These are phyloP conservation scores for Tenthredo mesomela DNA, from an alignment of 2,888 invertebrate genomes.

Conservation along the genomic window DNA sequence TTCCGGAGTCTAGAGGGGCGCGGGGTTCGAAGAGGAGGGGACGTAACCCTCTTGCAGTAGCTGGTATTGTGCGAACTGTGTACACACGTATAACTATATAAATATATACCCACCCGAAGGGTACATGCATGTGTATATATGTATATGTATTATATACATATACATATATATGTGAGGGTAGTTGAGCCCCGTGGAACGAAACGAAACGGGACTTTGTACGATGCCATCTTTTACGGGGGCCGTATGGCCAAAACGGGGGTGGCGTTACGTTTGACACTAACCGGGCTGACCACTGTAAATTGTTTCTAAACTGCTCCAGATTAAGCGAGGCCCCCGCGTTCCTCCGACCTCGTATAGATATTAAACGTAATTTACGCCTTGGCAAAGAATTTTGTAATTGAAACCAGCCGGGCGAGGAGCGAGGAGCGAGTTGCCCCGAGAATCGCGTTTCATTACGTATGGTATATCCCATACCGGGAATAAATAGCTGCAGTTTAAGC, in stretches of 20 bases:
- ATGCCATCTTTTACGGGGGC: slow-evolving; percentile 45
- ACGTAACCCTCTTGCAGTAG: slow-evolving; percentile 11
- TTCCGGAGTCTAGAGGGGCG: slow-evolving; percentile 61
- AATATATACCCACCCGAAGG: background rate
- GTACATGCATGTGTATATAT: background rate
- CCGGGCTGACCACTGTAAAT: slow-evolving; percentile 72
- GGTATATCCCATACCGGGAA: background rate
- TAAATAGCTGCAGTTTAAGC: slow-evolving; percentile 47
- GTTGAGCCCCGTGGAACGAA: slow-evolving; percentile 14
- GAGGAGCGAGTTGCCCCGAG: background rate
- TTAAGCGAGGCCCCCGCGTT: slow-evolving; percentile 60
- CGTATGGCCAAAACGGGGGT: slow-evolving; percentile 59
- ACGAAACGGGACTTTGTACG: slow-evolving; percentile 51
- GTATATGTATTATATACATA: background rate
- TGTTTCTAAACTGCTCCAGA: slow-evolving; percentile 71
- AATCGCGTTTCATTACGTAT: slow-evolving; percentile 45
- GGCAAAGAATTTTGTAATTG: slow-evolving; percentile 50
- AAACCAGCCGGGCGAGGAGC: slow-evolving; percentile 1
- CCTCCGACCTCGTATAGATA: slow-evolving; percentile 49
- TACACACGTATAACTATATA: background rate
- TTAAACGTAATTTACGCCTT: slow-evolving; percentile 51
- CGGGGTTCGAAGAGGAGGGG: background rate
- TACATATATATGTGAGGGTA: background rate
- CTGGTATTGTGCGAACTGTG: background rate
- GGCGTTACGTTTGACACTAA: slow-evolving; percentile 72